phyloP scores from a whole-genome alignment of 2,113 vertebrate genomes.

The Cygnus atratus region DNA sequence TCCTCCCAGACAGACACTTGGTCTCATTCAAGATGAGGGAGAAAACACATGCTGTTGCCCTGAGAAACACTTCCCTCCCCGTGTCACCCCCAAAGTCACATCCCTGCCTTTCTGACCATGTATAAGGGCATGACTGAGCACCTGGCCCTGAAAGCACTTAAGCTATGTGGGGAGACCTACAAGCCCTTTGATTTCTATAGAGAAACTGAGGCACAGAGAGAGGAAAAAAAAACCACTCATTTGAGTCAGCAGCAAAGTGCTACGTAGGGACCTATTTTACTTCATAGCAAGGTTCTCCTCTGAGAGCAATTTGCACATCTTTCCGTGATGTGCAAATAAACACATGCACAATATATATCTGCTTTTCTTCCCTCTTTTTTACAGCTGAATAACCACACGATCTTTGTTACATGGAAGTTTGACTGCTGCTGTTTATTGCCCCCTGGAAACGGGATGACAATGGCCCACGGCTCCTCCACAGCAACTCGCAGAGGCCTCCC shows the following conservation, averaged over 20 bases:
- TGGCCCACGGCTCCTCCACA: neutral
- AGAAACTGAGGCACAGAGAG: conserved; percentile 10
- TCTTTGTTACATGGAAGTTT: conserved; percentile 41
- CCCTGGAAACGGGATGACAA: conserved; percentile 11
- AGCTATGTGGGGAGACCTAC: neutral
- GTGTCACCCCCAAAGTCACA: neutral
- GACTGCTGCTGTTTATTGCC: conserved; percentile 58
- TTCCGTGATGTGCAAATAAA: neutral
- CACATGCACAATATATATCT: neutral
- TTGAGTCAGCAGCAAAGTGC: rapidly evolving
- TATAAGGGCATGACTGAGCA: neutral
- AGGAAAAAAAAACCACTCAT: neutral
- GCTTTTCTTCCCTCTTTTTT: conserved; percentile 42
- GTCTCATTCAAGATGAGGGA: neutral
- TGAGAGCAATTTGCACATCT: neutral
- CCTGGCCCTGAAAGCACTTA: neutral
- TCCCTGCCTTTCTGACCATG: neutral
- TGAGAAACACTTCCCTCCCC: neutral
- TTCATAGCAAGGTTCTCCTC: neutral
- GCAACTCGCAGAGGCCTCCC: conserved; percentile 1
- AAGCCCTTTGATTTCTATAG: neutral
- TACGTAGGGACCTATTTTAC: neutral
- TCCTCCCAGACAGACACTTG: neutral
- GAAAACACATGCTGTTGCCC: neutral
- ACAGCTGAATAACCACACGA: neutral